Evolutionary conservation across 2,797 vertebrate genomes (phyloP), one percentile per base, ranked within the genome.

Genomic region (Lepus townsendii): DNA sequence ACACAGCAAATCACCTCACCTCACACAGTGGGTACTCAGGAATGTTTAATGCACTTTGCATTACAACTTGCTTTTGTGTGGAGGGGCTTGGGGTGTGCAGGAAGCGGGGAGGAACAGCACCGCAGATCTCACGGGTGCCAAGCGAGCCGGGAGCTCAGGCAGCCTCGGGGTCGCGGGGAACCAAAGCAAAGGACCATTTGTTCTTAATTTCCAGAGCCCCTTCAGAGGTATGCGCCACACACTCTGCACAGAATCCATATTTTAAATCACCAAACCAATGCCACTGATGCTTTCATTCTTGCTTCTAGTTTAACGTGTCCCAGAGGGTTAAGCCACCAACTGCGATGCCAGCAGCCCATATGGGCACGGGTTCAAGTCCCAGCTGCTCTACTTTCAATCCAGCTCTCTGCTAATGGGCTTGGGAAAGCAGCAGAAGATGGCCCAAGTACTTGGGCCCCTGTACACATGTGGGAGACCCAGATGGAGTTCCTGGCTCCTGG

Each of bases 191-290:
- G 63, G 11, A 38, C n/a, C 54, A 32, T n/a, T 73, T 78, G 62
- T 42, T 42, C 35, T 38, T 83, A n/a, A 92, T 30, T 88, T 71
- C 27, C 38, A 71, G n/a, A 50, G 73, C 7, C 8, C 72, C 54
- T 76, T 79, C 35, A 66, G 52, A 27, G 38, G 8, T 9, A 47
- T 73, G 26, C 72, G 79, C 60, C 38, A 38, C 30, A 54, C 60
- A 90, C 8, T 19, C n/a, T 52, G 66, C 16, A 57, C 30, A 88
- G 50, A 95, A 73, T 52, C 32, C 73, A 73, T 4, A 54, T 54
- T 87, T 68, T 79, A n/a, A 95, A 93, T 68, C 57, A 84, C 65
- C 68, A 93, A 94, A 93, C 47, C 54, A 88, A 75, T 8, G 5
- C 22, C 65, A 83, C 19, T 83, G 24, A 84, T 38, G 86, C 62